Evolutionary conservation across 2,888 invertebrate genomes (phyloP).

Genomic region (Itoplectis maculator): DNA sequence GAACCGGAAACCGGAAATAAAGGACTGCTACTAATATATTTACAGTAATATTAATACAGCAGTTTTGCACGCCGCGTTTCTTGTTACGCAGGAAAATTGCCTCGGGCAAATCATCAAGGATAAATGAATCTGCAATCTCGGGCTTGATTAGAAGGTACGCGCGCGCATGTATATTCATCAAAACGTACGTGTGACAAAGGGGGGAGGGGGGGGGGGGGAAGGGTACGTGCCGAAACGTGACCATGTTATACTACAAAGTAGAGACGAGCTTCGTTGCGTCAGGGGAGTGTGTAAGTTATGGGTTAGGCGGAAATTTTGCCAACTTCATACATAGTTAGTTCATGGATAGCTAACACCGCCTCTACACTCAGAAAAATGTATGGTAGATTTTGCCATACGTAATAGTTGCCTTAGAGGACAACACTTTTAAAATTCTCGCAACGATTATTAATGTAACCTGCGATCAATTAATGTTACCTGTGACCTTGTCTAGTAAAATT

Average conservation of each 20-base stretch:
- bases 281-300: constrained; percentile 10
- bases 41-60: not conserved
- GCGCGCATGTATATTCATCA: constrained; percentile 53
- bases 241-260: constrained; percentile 13
- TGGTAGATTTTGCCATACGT: too few species aligned
- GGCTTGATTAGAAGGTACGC: constrained; percentile 77
- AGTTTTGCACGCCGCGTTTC: not conserved
- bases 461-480: too few species aligned
- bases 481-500: too few species aligned
- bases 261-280: not conserved
- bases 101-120: constrained; percentile 70
- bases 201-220: too few species aligned
- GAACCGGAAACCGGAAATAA: too few species aligned
- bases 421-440: too few species aligned
- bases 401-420: too few species aligned
- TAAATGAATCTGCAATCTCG: constrained; percentile 75
- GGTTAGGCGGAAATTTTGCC: constrained; percentile 1
- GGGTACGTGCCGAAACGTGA: constrained; percentile 43
- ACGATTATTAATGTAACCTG: too few species aligned
- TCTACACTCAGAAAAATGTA: not conserved
- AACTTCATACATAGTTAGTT: not conserved
- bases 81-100: not conserved
- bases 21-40: too few species aligned
- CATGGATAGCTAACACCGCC: not conserved
- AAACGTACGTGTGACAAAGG: constrained; percentile 55